Conservation (phyloP, 2,113 vertebrate genomes). For the Epinephelus fuscoguttatus region DNA sequence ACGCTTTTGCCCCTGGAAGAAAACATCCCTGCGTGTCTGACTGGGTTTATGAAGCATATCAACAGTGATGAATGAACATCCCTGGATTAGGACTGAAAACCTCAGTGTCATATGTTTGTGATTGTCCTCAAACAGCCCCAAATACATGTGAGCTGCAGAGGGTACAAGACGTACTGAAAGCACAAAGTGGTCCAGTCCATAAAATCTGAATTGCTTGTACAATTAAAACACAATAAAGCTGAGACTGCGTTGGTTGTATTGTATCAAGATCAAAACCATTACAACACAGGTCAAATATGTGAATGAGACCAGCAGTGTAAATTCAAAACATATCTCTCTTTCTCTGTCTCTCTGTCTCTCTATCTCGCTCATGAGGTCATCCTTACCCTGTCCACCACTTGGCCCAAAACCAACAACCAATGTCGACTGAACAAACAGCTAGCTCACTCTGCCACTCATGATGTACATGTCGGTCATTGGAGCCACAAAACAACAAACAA, state of each 20-base stretch:
- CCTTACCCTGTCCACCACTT: conserved; percentile 11
- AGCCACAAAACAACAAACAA: conserved; percentile 43
- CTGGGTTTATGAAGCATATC: background rate
- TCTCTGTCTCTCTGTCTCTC: conserved; percentile 1
- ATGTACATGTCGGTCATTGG: background rate
- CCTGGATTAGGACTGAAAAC: background rate
- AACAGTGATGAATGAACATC: conserved; percentile 1
- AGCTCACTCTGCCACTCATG: conserved; percentile 35
- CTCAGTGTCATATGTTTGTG: conserved; percentile 25
- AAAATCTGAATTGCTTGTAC: conserved; percentile 1
- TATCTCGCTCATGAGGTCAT: conserved; percentile 45
- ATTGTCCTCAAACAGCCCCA: background rate
- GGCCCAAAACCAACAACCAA: conserved; percentile 63
- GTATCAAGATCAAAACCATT: background rate
- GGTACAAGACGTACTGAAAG: background rate
- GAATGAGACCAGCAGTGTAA: conserved; percentile 16
- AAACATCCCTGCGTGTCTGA: background rate
- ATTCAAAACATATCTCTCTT: conserved; percentile 8
- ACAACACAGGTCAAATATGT: conserved; percentile 24
- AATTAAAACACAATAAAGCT: background rate
- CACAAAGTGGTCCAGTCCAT: background rate
- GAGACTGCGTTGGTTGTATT: background rate
- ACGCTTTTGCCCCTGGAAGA: background rate
- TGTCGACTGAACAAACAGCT: conserved; percentile 53
- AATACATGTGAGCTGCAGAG: background rate